Evolutionary conservation across 2,888 invertebrate species (phyloP).

Genomic region (Eupithecia inturbata): DNA sequence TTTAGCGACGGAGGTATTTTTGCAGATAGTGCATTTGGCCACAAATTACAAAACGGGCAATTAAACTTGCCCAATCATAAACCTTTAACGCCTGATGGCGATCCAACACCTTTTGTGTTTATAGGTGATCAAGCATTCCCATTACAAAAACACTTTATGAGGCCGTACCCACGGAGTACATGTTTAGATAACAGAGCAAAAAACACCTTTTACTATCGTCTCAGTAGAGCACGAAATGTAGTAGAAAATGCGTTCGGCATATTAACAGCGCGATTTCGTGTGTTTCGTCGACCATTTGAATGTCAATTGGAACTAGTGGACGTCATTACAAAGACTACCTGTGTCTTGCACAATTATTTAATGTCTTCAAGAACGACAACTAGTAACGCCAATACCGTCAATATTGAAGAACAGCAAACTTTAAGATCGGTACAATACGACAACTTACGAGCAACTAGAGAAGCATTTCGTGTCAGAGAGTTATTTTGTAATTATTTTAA

Average conservation of each 20-base stretch:
- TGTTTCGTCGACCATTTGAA: conserved; percentile 44
- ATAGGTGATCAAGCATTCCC: conserved; percentile 27
- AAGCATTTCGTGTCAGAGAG: conserved; percentile 46
- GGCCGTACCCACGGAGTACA: conserved; percentile 37
- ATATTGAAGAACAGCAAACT: conserved; percentile 41
- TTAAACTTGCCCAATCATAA: conserved; percentile 38
- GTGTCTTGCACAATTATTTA: conserved; percentile 42
- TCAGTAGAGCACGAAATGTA: too few relatives aligned
- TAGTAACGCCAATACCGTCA: conserved; percentile 32
- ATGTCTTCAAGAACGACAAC: conserved; percentile 42
- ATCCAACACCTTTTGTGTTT: conserved; percentile 34
- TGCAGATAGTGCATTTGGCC: conserved; percentile 31
- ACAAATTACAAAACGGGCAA: conserved; percentile 40
- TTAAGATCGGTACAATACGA: conserved; percentile 40
- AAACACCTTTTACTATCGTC: conserved; percentile 12
- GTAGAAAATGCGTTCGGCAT: conserved; percentile 15
- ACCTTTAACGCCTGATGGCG: conserved; percentile 37
- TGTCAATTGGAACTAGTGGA: conserved; percentile 45
- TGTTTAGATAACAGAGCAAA: conserved; percentile 35
- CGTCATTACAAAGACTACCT: conserved; percentile 43
- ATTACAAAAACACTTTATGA: conserved; percentile 40
- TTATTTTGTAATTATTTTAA: conserved; percentile 47
- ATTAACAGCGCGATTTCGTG: conserved; percentile 33
- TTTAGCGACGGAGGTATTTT: conserved; percentile 40
- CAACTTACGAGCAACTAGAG: conserved; percentile 45